These are phyloP conservation scores for Sesia bembeciformis DNA, from an alignment of 2,888 invertebrate species.

Conservation along the genomic window DNA sequence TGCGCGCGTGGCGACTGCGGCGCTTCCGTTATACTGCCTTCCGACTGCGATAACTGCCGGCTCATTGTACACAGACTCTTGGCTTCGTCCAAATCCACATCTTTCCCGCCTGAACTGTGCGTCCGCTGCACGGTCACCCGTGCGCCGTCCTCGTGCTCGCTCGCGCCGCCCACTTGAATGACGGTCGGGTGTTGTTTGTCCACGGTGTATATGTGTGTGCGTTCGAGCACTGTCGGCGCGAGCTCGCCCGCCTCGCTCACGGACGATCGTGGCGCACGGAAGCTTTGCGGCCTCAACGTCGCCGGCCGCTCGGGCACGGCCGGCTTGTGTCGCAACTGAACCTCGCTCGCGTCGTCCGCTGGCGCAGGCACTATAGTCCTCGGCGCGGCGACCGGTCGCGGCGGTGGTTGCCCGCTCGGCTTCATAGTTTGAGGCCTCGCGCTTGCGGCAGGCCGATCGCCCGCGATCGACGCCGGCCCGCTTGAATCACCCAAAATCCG, in stretches of 20 bases:
- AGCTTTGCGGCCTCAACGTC: conserved; percentile 76
- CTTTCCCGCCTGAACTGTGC: conserved; percentile 60
- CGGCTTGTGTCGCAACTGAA: conserved; percentile 80
- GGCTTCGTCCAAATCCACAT: conserved; percentile 53
- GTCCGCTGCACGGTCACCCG: conserved; percentile 59
- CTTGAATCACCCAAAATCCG: conserved; percentile 46
- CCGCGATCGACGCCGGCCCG: conserved; percentile 51
- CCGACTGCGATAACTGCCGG: conserved; percentile 72
- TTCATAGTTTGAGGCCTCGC: conserved; percentile 30
- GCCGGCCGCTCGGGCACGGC: conserved; percentile 88
- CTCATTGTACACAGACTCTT: conserved; percentile 47
- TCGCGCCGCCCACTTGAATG: conserved; percentile 67
- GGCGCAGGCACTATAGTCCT: conserved; percentile 41
- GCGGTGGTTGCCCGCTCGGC: conserved; percentile 72
- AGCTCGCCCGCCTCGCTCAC: conserved; percentile 23
- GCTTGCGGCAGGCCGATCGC: conserved; percentile 14
- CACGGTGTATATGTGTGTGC: conserved; percentile 81
- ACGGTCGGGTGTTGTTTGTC: conserved; percentile 84
- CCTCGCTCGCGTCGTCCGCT: conserved; percentile 39
- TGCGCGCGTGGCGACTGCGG: conserved; percentile 41
- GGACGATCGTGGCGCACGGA: conserved; percentile 54
- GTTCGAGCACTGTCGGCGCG: conserved; percentile 74
- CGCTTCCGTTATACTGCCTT: conserved; percentile 75
- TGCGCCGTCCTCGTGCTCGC: conserved; percentile 29
- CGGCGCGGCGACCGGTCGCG: conserved; percentile 65